These are phyloP conservation scores for Petrocephalus zakoni DNA, from an alignment of 2,113 vertebrate genomes.

Conservation along the genomic window DNA sequence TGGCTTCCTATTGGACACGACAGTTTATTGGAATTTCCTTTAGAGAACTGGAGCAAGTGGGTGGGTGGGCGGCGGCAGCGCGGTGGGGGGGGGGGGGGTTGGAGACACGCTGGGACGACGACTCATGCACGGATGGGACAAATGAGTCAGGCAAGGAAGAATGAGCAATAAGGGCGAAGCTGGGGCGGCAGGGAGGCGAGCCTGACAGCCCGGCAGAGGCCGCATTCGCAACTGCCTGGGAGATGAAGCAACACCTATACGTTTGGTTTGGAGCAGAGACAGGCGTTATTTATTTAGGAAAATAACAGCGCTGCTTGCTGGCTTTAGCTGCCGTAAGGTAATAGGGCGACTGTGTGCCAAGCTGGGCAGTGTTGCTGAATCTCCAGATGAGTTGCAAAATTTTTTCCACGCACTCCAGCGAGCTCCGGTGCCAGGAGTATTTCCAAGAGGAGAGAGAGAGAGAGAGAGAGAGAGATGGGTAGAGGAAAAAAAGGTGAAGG, in stretches of 20 bases:
- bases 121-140: not conserved
- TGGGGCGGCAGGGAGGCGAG: not conserved
- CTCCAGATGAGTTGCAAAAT: not conserved
- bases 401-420: not conserved
- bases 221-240: not conserved
- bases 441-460: not conserved
- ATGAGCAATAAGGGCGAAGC: not conserved
- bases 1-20: slow-evolving; percentile 20
- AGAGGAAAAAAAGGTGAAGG: not conserved
- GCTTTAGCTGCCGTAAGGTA: not conserved
- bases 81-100: not conserved
- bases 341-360: not conserved
- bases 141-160: slow-evolving; percentile 8
- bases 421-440: not conserved
- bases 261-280: not conserved
- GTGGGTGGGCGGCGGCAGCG: not conserved
- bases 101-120: not conserved
- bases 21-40: slow-evolving; percentile 25
- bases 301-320: not conserved
- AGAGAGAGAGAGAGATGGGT: not conserved
- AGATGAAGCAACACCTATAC: not conserved
- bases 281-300: not conserved
- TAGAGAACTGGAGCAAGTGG: not conserved
- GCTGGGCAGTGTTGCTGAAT: not conserved
- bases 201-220: not conserved